Percentiles rank a stretch among this genome's conserved stretches.
Evolutionary conservation across 1,140 invertebrate genomes (phyloP).

Genomic region (Zaprionus capensis): DNA sequence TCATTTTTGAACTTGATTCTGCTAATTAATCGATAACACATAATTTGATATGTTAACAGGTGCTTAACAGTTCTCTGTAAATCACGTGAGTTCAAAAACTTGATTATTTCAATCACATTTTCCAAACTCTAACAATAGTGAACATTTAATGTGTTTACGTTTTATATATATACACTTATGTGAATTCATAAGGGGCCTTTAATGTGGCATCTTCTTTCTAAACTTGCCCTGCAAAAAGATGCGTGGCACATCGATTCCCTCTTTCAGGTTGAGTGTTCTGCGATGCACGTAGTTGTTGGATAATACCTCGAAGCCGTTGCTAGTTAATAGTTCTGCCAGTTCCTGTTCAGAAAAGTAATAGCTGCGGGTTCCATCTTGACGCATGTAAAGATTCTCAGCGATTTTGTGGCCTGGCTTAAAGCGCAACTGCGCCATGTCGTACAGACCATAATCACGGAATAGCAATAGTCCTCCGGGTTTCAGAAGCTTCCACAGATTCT

Average conservation of each 20-base stretch:
- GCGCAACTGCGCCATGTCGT: slow-evolving; percentile 98
- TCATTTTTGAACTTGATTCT: not conserved
- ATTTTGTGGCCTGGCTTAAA: slow-evolving; percentile 97
- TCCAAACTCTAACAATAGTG: too few species aligned
- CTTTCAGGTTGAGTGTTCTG: slow-evolving; percentile 95
- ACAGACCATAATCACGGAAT: slow-evolving; percentile 98
- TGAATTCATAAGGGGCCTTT: not conserved
- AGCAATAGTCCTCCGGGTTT: slow-evolving; percentile 93
- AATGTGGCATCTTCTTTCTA: slow-evolving; percentile 84
- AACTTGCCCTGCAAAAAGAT: slow-evolving; percentile 97
- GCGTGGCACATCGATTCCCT: slow-evolving; percentile 94
- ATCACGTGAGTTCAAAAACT: too few species aligned
- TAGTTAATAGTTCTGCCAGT: slow-evolving; percentile 85
- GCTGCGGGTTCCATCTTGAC: slow-evolving; percentile 98
- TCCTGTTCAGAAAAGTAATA: slow-evolving; percentile 93
- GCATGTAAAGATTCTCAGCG: slow-evolving; percentile 96
- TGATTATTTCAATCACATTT: too few species aligned
- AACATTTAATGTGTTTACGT: too few species aligned
- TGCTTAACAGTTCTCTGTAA: not conserved
- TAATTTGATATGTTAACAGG: not conserved
- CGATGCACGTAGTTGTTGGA: slow-evolving; percentile 92
- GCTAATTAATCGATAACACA: not conserved
- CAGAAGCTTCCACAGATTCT: slow-evolving; percentile 89
- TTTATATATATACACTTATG: not conserved
- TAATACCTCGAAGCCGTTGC: slow-evolving; percentile 89